phyloP scores from a whole-genome alignment of 2,888 invertebrate genomes.

The Tubiluchus corallicola region DNA sequence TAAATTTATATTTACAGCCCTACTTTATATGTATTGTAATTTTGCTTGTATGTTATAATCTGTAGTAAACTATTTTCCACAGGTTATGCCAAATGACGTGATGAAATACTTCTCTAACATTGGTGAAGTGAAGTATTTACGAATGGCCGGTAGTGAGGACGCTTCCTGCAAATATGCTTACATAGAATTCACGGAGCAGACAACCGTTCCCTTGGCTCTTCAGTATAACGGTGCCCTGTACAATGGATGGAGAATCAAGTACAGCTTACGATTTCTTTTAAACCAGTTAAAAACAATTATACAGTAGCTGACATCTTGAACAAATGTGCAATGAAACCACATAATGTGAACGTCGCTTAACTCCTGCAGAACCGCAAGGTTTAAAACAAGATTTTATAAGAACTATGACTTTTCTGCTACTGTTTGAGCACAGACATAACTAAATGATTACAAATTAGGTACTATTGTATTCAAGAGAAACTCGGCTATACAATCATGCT shows the following conservation, averaged over 20 bases:
- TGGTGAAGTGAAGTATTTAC: conserved; percentile 83
- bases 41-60: conserved; percentile 5
- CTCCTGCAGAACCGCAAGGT: no score
- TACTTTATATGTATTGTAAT: neutral
- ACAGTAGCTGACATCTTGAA: no score
- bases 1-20: neutral
- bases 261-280: no score
- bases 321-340: no score
- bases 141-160: conserved; percentile 72
- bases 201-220: conserved; percentile 63
- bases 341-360: no score
- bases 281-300: no score
- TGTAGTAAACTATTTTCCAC: conserved; percentile 17
- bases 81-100: conserved; percentile 49
- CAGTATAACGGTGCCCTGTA: conserved; percentile 53
- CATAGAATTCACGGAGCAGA: conserved; percentile 83
- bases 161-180: conserved; percentile 48
- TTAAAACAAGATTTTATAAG: no score
- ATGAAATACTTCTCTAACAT: conserved; percentile 66
- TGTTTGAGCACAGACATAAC: no score
- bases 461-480: no score
- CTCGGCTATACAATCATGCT: no score
- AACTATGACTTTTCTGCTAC: no score
- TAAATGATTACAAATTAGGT: no score
- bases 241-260: conserved; percentile 44